phyloP scores from a whole-genome alignment of 2,888 invertebrate species.

The Polia nebulosa region DNA sequence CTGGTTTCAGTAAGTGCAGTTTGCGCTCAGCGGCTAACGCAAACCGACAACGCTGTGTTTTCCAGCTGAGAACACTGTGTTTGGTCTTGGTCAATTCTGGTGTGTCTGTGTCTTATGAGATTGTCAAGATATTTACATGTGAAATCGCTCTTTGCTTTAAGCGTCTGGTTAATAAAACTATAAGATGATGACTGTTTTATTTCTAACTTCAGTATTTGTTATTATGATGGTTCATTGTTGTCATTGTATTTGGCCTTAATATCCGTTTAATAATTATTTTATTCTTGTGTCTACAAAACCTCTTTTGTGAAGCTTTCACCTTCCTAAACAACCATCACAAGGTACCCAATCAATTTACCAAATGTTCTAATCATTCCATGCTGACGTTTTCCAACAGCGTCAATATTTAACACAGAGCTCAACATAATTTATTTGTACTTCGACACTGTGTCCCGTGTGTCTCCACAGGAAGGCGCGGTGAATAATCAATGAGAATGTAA shows the following conservation, averaged over 20 bases:
- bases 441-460: conserved; percentile 66
- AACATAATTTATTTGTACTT: conserved; percentile 56
- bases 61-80: conserved; percentile 62
- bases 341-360: conserved; percentile 2
- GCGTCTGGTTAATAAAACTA: neutral
- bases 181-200: too few relatives aligned
- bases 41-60: conserved; percentile 52
- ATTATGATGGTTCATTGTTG: neutral
- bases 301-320: neutral
- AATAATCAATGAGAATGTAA: conserved; percentile 86
- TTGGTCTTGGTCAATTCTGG: conserved; percentile 33
- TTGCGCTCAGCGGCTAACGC: conserved; percentile 63
- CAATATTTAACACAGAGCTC: conserved; percentile 44
- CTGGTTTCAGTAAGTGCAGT: conserved; percentile 85
- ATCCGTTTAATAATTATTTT: too few relatives aligned
- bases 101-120: conserved; percentile 13
- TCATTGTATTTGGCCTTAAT: too few relatives aligned
- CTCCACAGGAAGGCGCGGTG: conserved; percentile 68
- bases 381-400: conserved; percentile 47
- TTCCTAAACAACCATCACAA: neutral
- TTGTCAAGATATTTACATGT: neutral
- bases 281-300: neutral
- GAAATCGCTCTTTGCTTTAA: neutral
- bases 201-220: neutral
- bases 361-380: conserved; percentile 16